Conservation (phyloP, 92 coral and sea anemone genomes). For the Scolanthus callimorphus region DNA sequence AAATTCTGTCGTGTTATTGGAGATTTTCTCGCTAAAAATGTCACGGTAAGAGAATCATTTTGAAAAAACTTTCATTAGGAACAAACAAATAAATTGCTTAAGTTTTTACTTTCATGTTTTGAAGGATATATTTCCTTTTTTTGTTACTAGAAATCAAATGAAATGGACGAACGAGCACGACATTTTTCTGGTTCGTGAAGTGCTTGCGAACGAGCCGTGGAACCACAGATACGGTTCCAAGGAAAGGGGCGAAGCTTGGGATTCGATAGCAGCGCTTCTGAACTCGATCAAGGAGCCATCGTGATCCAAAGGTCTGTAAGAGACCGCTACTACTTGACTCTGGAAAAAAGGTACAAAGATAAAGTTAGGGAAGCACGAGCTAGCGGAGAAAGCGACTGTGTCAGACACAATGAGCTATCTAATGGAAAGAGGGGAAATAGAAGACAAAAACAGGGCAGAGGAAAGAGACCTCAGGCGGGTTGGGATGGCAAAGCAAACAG, state of each 20-base stretch:
- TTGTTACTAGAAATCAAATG: background rate
- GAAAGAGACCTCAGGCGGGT: background rate
- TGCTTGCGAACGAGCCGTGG: background rate
- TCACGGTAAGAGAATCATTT: no score
- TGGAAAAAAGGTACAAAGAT: slow-evolving; percentile 6
- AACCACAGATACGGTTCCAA: slow-evolving; percentile 9
- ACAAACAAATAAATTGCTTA: no score
- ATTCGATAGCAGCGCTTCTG: slow-evolving; percentile 22
- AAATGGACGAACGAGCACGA: slow-evolving; percentile 2
- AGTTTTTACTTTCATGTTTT: background rate
- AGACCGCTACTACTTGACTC: slow-evolving; percentile 28
- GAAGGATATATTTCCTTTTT: background rate
- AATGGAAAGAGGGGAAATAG: background rate
- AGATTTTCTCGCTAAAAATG: no score
- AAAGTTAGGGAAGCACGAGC: background rate
- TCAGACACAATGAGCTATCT: background rate
- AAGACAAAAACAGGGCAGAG: background rate
- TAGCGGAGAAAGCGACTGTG: background rate
- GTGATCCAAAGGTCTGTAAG: slow-evolving; percentile 36
- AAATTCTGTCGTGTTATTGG: no score
- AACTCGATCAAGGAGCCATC: background rate
- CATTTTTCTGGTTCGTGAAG: background rate
- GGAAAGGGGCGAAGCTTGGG: slow-evolving; percentile 29
- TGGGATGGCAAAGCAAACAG: background rate
- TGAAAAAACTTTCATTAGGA: no score